Conservation (phyloP, 2,888 invertebrate species). For the Mycalesis mineus region DNA sequence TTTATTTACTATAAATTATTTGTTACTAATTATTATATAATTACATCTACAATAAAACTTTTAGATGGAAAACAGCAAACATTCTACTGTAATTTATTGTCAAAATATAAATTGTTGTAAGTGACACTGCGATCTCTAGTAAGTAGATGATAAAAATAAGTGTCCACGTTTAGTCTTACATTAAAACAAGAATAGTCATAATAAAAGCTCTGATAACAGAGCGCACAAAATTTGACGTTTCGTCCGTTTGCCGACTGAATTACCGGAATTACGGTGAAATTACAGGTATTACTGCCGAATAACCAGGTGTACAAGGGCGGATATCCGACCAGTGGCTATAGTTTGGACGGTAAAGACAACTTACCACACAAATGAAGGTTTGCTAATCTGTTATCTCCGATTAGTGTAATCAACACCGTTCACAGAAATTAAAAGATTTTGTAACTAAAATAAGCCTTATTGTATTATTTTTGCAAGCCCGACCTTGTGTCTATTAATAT, state of each 20-base stretch:
- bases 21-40: too few relatives aligned
- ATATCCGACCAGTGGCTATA: slow-evolving; percentile 21
- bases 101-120: background rate
- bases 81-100: too few relatives aligned
- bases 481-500: too few relatives aligned
- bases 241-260: slow-evolving; percentile 30
- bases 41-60: too few relatives aligned
- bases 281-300: slow-evolving; percentile 37
- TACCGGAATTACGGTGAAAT: slow-evolving; percentile 45
- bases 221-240: background rate
- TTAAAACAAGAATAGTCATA: background rate
- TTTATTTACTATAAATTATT: too few relatives aligned
- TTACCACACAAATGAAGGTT: background rate
- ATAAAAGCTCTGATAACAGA: background rate
- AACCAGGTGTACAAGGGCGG: slow-evolving; percentile 14
- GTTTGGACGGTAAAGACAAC: background rate
- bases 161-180: background rate
- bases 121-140: background rate
- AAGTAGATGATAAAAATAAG: background rate
- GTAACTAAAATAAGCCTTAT: too few relatives aligned
- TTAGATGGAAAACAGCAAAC: too few relatives aligned
- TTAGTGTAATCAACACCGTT: too few relatives aligned
- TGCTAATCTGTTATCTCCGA: background rate
- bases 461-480: too few relatives aligned
- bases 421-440: too few relatives aligned